Percentiles rank a stretch among this genome's conserved stretches.
Evolutionary conservation across 2,113 vertebrate species (phyloP).

Genomic region (Cricetomys ansorgei): DNA sequence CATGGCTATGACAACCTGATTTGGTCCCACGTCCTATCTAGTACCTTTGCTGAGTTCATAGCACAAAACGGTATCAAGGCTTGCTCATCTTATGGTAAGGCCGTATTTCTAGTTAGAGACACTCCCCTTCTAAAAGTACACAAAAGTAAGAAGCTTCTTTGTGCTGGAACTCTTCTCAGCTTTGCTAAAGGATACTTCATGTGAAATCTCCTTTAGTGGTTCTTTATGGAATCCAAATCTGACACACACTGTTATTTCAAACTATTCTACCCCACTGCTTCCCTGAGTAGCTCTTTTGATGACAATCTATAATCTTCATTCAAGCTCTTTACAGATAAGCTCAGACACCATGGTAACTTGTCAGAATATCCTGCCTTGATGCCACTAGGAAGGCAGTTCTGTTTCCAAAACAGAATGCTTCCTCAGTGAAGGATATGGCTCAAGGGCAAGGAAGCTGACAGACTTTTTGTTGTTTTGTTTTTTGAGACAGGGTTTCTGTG

Average conservation of each 20-base stretch:
- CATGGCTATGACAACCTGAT: background rate
- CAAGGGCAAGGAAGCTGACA: conserved; percentile 7
- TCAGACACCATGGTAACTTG: background rate
- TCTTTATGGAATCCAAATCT: background rate
- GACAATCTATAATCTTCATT: background rate
- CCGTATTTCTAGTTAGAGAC: background rate
- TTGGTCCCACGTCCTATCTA: background rate
- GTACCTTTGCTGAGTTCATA: background rate
- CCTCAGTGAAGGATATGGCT: background rate
- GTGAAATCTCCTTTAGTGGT: background rate
- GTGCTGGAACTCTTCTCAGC: background rate
- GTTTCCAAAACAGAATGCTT: background rate
- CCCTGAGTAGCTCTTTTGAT: background rate
- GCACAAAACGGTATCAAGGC: background rate
- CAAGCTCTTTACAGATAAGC: conserved; percentile 13
- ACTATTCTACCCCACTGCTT: background rate
- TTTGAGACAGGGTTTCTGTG: too few relatives aligned
- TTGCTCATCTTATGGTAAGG: background rate
- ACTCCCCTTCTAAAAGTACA: background rate
- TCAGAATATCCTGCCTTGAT: background rate
- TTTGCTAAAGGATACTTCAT: background rate
- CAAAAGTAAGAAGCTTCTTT: background rate
- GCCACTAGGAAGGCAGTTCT: background rate
- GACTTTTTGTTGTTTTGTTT: too few relatives aligned
- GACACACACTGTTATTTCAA: background rate